A percentile compares a stretch with the other conserved stretches of the same genome.
phyloP scores from a whole-genome alignment of 2,113 vertebrate species.

The Equus przewalskii region DNA sequence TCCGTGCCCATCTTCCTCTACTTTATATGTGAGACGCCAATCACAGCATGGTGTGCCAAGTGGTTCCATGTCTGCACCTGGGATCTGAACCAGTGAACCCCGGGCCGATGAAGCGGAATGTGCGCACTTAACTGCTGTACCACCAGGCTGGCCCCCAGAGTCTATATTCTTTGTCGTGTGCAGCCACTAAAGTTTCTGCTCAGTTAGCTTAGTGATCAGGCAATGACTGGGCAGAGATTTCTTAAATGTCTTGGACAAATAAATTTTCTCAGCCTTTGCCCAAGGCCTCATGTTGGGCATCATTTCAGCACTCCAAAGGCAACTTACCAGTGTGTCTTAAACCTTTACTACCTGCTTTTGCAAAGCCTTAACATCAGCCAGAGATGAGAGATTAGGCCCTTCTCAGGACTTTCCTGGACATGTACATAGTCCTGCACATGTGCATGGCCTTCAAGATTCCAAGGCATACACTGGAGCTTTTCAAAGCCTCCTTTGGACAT shows the following conservation, averaged over 20 bases:
- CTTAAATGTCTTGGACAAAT: neutral
- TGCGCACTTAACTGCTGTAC: no score
- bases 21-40: no score
- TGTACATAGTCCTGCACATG: neutral
- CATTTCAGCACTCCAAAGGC: neutral
- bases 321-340: neutral
- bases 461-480: neutral
- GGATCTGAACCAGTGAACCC: no score
- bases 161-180: no score
- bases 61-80: no score
- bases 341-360: neutral
- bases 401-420: neutral
- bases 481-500: neutral
- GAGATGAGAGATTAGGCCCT: neutral
- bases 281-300: neutral
- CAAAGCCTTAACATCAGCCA: neutral
- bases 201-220: neutral
- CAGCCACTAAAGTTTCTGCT: neutral
- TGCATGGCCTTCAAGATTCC: neutral
- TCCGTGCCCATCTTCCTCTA: no score
- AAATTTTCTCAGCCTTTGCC: neutral
- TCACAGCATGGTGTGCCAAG: no score
- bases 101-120: no score
- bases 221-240: slow-evolving; percentile 4
- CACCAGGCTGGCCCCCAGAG: no score